A percentile compares a stretch with the other conserved stretches of the same genome.
phyloP scores from a whole-genome alignment of 2,797 vertebrate species.

The Pseudopleuronectes americanus region DNA sequence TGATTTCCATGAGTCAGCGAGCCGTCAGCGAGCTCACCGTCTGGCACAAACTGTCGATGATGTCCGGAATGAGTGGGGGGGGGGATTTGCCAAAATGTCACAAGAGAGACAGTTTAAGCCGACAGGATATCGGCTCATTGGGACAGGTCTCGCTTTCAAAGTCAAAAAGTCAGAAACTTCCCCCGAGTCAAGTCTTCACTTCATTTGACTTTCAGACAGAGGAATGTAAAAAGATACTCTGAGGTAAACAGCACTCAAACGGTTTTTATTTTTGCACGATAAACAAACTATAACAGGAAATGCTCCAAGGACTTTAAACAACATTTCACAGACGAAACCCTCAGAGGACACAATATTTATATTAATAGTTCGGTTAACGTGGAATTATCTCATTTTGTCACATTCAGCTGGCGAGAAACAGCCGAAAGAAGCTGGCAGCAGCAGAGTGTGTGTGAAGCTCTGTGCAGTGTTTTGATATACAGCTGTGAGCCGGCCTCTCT shows the following conservation, averaged over 20 bases:
- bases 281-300: conserved; percentile 35
- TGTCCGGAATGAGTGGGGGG: conserved; percentile 51
- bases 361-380: background rate
- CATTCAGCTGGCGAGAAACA: conserved; percentile 9
- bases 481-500: conserved; percentile 32
- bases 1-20: conserved; percentile 38
- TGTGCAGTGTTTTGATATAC: conserved; percentile 36
- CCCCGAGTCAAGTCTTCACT: conserved; percentile 28
- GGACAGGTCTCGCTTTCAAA: conserved; percentile 65
- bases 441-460: conserved; percentile 6
- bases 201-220: conserved; percentile 52
- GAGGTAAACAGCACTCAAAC: background rate
- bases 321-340: background rate
- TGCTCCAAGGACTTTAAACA: conserved; percentile 1
- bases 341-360: background rate
- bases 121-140: conserved; percentile 56
- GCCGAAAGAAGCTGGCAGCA: background rate
- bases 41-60: conserved; percentile 37
- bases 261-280: conserved; percentile 1
- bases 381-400: conserved; percentile 24
- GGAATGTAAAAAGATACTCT: background rate
- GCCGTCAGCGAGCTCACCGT: conserved; percentile 18
- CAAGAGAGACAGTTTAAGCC: conserved; percentile 63
- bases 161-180: conserved; percentile 70
- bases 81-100: conserved; percentile 68